A percentile compares a stretch with the other conserved stretches of the same genome.
Evolutionary conservation across 2,888 invertebrate genomes (phyloP).

Genomic region (Zygothrica quintamaculata): DNA sequence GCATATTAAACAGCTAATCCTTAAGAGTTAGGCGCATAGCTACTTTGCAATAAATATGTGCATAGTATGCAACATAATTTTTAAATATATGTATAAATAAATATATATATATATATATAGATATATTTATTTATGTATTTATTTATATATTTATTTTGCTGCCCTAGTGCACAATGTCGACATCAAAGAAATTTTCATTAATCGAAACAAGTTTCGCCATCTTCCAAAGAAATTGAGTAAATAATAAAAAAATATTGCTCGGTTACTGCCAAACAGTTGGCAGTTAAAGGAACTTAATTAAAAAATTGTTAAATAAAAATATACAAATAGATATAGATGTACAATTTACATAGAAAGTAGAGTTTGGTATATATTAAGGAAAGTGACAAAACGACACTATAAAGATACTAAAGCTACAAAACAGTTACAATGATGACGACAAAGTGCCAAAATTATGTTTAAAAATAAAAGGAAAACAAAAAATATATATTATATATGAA

Average conservation of each 20-base stretch:
- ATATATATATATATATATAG: conserved; percentile 34
- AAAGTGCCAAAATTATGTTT: conserved; percentile 57
- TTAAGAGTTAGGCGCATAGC: conserved; percentile 64
- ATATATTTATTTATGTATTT: conserved; percentile 28
- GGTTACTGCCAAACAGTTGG: conserved; percentile 34
- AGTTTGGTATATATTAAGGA: conserved; percentile 39
- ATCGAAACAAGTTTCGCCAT: conserved; percentile 42
- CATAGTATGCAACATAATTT: conserved; percentile 62
- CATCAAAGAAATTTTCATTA: conserved; percentile 43
- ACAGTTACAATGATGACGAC: conserved; percentile 45
- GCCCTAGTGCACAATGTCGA: conserved; percentile 62
- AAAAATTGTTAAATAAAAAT: conserved; percentile 53
- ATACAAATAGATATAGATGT: conserved; percentile 45
- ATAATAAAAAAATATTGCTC: conserved; percentile 73
- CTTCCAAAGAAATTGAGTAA: conserved; percentile 39
- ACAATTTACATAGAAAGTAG: conserved; percentile 36
- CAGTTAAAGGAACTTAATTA: conserved; percentile 73
- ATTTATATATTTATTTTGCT: conserved; percentile 54
- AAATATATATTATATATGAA: conserved; percentile 11
- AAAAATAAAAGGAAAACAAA: conserved; percentile 24
- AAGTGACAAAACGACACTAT: conserved; percentile 11
- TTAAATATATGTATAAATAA: conserved; percentile 43
- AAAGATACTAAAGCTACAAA: conserved; percentile 26
- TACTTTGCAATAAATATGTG: conserved; percentile 73
- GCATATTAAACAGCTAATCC: conserved; percentile 65